Percentiles rank a stretch among this genome's conserved stretches.
Evolutionary conservation across 1,140 invertebrate species (phyloP).

Genomic region (Ctenoplectra terminalis): DNA sequence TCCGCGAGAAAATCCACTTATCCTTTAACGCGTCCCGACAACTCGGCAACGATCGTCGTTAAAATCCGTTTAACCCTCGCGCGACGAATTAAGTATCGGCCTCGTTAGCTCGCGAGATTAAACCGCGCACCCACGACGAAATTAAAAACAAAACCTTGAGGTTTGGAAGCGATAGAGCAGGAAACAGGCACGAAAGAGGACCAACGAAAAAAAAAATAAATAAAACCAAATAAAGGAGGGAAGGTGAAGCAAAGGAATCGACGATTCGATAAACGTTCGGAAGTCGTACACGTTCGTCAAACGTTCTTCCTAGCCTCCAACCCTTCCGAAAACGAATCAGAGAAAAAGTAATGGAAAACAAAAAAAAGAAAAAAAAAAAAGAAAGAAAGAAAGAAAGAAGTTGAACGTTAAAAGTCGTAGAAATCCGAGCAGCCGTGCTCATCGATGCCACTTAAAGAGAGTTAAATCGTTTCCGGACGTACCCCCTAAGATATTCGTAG

Average conservation of each 20-base stretch:
- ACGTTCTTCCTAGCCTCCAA: background rate
- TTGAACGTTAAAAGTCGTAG: background rate
- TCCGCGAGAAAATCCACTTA: constrained; percentile 50
- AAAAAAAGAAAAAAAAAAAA: background rate
- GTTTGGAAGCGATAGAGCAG: no score
- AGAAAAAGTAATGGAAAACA: no score
- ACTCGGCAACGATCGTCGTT: constrained; percentile 54
- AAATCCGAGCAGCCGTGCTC: constrained; percentile 19
- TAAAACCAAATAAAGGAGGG: background rate
- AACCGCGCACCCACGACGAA: constrained; percentile 26
- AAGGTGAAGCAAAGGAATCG: background rate
- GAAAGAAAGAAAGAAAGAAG: background rate
- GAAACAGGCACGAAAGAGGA: background rate
- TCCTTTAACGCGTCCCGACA: constrained; percentile 48
- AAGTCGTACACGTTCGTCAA: background rate
- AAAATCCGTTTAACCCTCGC: constrained; percentile 52
- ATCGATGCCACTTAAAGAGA: constrained; percentile 33
- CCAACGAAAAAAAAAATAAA: background rate
- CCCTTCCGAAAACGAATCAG: background rate
- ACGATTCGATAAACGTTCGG: constrained; percentile 16
- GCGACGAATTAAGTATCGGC: constrained; percentile 51
- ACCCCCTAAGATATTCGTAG: constrained; percentile 1
- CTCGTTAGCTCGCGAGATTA: constrained; percentile 50
- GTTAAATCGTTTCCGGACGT: constrained; percentile 42
- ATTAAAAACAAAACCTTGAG: background rate